Evolutionary conservation across 2,888 invertebrate genomes (phyloP).

Genomic region (Congeria kusceri): DNA sequence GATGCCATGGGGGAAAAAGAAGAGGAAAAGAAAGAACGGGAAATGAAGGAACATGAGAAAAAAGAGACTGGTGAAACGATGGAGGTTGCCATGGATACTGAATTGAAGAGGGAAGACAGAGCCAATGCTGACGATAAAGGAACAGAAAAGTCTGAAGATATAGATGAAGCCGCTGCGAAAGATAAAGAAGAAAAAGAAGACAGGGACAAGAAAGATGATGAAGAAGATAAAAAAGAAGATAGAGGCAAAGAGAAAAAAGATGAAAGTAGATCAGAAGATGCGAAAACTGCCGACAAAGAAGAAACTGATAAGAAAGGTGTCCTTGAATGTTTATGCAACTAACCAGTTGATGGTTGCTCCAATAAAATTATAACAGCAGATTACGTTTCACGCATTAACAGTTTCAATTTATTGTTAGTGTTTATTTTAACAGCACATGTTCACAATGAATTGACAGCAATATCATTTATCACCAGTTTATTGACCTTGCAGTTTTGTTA

Average conservation of each 20-base stretch:
- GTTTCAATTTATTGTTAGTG: too few relatives aligned
- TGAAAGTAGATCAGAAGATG: constrained; percentile 59
- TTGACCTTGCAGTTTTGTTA: too few relatives aligned
- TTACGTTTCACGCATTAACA: too few relatives aligned
- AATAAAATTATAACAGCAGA: too few relatives aligned
- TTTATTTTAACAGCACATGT: too few relatives aligned
- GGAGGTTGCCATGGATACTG: constrained; percentile 59
- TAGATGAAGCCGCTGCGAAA: constrained; percentile 12
- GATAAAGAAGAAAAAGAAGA: constrained; percentile 46
- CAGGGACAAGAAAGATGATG: constrained; percentile 23
- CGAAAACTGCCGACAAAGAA: constrained; percentile 55
- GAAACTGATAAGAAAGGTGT: constrained; percentile 31
- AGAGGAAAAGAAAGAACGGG: constrained; percentile 59
- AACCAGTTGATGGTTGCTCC: too few relatives aligned
- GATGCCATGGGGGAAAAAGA: constrained; percentile 82
- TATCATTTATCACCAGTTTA: too few relatives aligned
- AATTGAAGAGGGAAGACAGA: constrained; percentile 56
- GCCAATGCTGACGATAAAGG: constrained; percentile 50
- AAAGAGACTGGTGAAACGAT: constrained; percentile 66
- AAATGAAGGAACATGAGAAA: constrained; percentile 66
- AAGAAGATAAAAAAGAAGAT: too few relatives aligned
- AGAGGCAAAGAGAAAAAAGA: constrained; percentile 41
- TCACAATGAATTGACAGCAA: too few relatives aligned
- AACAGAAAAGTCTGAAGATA: constrained; percentile 35
- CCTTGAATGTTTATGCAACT: too few relatives aligned